Conservation (phyloP, 2,888 invertebrate genomes). For the Oligia fasciuncula region DNA sequence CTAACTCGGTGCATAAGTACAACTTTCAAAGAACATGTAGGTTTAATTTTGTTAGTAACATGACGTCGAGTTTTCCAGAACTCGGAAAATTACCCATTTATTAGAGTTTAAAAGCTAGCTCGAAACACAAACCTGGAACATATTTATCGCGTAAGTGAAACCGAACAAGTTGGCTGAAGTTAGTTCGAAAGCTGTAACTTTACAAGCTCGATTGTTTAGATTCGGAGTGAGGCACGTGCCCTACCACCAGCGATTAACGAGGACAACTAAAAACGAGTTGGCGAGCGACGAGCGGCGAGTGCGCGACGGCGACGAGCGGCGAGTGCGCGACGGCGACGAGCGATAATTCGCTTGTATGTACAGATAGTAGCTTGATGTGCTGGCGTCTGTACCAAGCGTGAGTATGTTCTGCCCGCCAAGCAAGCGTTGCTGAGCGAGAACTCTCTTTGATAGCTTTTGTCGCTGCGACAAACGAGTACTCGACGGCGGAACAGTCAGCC, state of each 20-base stretch:
- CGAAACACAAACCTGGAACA: constrained; percentile 50
- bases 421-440: too few species aligned
- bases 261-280: background rate
- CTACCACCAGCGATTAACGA: background rate
- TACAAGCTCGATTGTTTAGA: constrained; percentile 78
- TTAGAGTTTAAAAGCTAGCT: constrained; percentile 35
- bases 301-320: too few species aligned
- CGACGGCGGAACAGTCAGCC: background rate
- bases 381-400: too few species aligned
- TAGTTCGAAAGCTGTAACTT: constrained; percentile 71
- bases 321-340: too few species aligned
- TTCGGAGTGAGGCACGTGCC: constrained; percentile 64
- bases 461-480: background rate
- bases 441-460: background rate
- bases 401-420: background rate
- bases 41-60: constrained; percentile 1
- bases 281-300: too few species aligned
- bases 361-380: too few species aligned
- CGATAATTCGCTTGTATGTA: background rate
- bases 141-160: constrained; percentile 66
- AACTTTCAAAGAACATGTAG: constrained; percentile 13
- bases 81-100: constrained; percentile 43
- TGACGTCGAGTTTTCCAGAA: constrained; percentile 15
- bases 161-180: constrained; percentile 71
- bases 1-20: background rate